A percentile compares a stretch with the other conserved stretches of the same genome.
Conservation (phyloP, 1,140 invertebrate species). For the Andrena cerasifolii region DNA sequence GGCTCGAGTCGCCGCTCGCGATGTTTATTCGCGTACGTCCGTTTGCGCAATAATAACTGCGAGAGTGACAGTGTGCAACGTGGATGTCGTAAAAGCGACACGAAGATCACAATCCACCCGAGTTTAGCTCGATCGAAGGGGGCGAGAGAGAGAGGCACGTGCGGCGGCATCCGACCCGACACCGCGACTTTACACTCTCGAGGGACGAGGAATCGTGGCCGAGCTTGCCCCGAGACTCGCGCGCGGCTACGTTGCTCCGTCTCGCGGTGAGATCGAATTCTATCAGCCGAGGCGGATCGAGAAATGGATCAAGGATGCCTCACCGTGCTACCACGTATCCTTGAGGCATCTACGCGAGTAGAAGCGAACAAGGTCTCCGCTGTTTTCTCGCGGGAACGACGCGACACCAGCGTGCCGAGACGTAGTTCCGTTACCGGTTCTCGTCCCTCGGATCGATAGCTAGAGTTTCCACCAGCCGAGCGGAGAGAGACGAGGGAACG, state of each 20-base stretch:
- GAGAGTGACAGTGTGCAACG: constrained; percentile 4
- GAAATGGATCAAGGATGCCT: constrained; percentile 53
- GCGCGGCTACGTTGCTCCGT: not conserved
- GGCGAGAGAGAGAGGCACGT: not conserved
- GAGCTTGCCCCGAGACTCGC: not conserved
- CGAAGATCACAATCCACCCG: constrained; percentile 40
- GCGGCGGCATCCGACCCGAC: constrained; percentile 4
- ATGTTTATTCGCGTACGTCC: constrained; percentile 21
- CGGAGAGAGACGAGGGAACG: too few species aligned
- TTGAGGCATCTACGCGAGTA: constrained; percentile 31
- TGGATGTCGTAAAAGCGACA: constrained; percentile 38
- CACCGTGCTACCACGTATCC: constrained; percentile 9
- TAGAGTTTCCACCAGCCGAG: too few species aligned
- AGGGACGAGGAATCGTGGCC: not conserved
- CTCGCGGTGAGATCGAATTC: constrained; percentile 1
- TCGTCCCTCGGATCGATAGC: too few species aligned
- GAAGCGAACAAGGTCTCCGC: constrained; percentile 16
- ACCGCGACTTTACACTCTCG: not conserved
- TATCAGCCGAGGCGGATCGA: not conserved
- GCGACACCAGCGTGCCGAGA: not conserved
- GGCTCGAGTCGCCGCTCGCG: not conserved
- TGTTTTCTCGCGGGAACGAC: not conserved
- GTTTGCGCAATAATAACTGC: constrained; percentile 24
- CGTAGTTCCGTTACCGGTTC: too few species aligned
- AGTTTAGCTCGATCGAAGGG: constrained; percentile 23